These are phyloP conservation scores for Spongilla lacustris DNA, from an alignment of 37 sponge, comb jelly and placozoan genomes.

Conservation along the genomic window DNA sequence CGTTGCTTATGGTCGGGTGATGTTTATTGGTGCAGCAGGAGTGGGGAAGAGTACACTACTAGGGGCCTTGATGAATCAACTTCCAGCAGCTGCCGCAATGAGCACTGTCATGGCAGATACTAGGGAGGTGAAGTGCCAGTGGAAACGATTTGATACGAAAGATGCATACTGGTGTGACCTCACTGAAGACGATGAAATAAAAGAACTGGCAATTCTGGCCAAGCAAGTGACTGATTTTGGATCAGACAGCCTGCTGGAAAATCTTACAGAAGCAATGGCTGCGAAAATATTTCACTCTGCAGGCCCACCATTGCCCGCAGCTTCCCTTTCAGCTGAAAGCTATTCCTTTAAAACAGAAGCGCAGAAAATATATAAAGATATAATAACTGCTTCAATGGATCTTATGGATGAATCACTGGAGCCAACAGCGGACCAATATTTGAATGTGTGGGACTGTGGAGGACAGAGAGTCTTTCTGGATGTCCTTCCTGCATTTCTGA, in stretches of 20 bases:
- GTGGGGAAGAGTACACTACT: conserved; percentile 48
- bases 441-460: conserved; percentile 73
- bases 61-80: conserved; percentile 20
- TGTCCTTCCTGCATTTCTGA: conserved; percentile 57
- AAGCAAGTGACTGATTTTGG: not conserved
- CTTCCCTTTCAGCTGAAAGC: too few species aligned
- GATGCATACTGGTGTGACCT: not conserved
- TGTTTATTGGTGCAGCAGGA: conserved; percentile 49
- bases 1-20: conserved; percentile 45
- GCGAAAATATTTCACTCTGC: too few species aligned
- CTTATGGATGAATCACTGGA: not conserved
- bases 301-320: too few species aligned
- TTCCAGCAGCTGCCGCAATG: not conserved
- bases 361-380: not conserved
- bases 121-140: not conserved
- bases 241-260: too few species aligned
- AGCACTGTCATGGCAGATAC: conserved; percentile 41
- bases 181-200: conserved; percentile 32
- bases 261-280: too few species aligned
- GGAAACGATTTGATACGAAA: not conserved
- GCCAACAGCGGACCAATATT: not conserved
- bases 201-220: conserved; percentile 22
- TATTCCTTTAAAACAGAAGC: not conserved
- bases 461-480: conserved; percentile 59
- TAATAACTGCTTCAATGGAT: not conserved